phyloP scores from a whole-genome alignment of 2,113 vertebrate species.

The Coptodon bakossiorum region DNA sequence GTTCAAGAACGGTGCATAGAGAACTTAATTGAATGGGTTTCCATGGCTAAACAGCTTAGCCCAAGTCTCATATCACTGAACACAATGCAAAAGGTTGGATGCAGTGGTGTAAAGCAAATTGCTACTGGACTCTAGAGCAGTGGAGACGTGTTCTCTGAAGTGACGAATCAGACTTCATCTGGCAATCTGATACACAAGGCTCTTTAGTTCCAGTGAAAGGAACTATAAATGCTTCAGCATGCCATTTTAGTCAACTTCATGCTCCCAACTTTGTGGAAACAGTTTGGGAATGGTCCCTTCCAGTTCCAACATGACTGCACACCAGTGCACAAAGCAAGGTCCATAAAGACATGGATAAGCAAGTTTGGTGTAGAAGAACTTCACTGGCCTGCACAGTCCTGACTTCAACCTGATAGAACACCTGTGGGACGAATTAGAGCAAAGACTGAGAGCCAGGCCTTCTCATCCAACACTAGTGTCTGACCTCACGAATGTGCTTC shows the following conservation, averaged over 20 bases:
- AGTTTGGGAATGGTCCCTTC: not conserved
- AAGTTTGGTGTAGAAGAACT: not conserved
- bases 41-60: not conserved
- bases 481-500: not conserved
- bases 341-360: not conserved
- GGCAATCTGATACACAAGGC: not conserved
- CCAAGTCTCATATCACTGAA: not conserved
- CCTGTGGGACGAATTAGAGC: not conserved
- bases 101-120: not conserved
- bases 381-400: not conserved
- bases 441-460: not conserved
- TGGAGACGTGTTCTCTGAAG: not conserved
- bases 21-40: not conserved
- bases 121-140: not conserved
- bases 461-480: not conserved
- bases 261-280: not conserved
- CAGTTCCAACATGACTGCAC: not conserved
- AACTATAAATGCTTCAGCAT: not conserved
- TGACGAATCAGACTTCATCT: not conserved
- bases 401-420: not conserved
- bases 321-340: not conserved
- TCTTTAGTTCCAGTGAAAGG: not conserved
- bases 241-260: not conserved
- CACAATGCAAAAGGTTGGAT: not conserved
- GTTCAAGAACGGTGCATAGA: not conserved